Base-by-base conservation (phyloP, 1,140 invertebrate species). In the Liolophura sinensis region DNA sequence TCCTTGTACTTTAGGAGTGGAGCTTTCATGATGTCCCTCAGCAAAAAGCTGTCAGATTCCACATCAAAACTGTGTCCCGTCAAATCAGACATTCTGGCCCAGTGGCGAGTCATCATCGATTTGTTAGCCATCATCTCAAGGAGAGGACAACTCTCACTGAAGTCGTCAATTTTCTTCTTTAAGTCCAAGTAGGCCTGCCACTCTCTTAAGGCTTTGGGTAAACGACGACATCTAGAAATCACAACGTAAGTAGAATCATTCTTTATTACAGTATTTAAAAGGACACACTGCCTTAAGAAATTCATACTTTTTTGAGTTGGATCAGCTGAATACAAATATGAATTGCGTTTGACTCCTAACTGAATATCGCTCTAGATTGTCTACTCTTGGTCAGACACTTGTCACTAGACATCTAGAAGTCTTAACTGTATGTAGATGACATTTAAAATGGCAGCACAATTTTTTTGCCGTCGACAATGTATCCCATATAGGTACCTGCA, bases 51-150 rank as follows among this genome's bases (percentile, higher is more conserved):
- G 78, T 97, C 95, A 72, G 90, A 93, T 69, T 98, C 94, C 62
- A 98, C 87, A 77, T 98, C 94, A 83, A 98, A 97, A 61, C 88
- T 90, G 78, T 95, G 91, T 68, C 91, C 90, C n/a, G 94, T 94
- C 18, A 96, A 90, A 78, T 96, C 93, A 85, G 95, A 92, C 62
- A 98, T 95, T 72, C 94, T 88, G 72, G 96, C 92, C 96, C 96
- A 98, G 83, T 98, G 96, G 11, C 96, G 88, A 11, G 92, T 91
- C 82, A 97, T 97, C 95, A 98, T 97, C 0, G 95, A 95, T 85
- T 95, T 96, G 84, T 98, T 98, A 0, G 94, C 92, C 95, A 97
- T 97, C 67, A 97, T 82, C 84, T 97, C 96, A 61, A 98, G 84
- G 9, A 97, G 84, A 0, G 95, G 95, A 81, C 94, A 96, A 89